These are phyloP conservation scores for Triplophysa dalaica DNA, from an alignment of 2,113 vertebrate genomes.

Conservation along the genomic window DNA sequence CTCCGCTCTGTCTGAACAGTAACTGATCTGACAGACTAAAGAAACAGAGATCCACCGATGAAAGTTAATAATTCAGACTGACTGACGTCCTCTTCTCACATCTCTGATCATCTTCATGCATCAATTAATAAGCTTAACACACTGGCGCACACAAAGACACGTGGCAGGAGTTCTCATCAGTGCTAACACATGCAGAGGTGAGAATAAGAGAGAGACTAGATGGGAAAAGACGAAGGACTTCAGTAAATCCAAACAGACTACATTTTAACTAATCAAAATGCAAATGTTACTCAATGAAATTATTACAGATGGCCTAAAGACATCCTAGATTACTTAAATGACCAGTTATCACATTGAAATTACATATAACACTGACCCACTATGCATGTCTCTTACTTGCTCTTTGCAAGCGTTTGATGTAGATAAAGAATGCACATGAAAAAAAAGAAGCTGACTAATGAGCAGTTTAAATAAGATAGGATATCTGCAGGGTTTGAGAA, in stretches of 20 bases:
- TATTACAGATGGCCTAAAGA: background rate
- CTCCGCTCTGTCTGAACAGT: conserved; percentile 22
- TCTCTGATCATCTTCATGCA: conserved; percentile 46
- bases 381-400: background rate
- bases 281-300: background rate
- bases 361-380: too few relatives aligned
- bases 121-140: conserved; percentile 47
- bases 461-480: background rate
- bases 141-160: background rate
- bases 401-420: background rate
- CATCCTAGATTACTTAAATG: background rate
- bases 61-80: conserved; percentile 45
- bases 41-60: conserved; percentile 13
- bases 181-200: conserved; percentile 15
- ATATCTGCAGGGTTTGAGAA: too few relatives aligned
- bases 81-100: conserved; percentile 42
- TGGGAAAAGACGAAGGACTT: conserved; percentile 18
- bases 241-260: background rate
- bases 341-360: background rate
- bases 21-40: conserved; percentile 7
- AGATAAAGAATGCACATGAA: background rate
- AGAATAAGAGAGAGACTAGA: conserved; percentile 16
- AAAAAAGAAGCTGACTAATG: conserved; percentile 24
- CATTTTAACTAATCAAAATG: background rate
- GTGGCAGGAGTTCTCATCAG: conserved; percentile 25